Evolutionary conservation across 2,888 invertebrate species (phyloP).

Genomic region (Nemotelus nigrinus): DNA sequence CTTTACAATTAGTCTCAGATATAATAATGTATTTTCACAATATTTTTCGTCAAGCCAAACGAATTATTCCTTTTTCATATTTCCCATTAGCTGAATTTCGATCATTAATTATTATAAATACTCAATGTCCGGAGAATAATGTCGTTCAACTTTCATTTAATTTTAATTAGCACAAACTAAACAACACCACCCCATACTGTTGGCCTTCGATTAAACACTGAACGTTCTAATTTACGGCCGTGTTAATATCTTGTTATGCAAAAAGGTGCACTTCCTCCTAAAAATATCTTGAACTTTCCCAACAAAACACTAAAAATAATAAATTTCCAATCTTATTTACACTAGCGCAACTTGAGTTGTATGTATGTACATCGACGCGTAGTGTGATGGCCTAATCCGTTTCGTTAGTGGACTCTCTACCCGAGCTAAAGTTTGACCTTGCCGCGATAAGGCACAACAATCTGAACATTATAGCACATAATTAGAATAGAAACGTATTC

Average conservation of each 20-base stretch:
- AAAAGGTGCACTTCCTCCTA: too few relatives aligned
- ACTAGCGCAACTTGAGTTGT: not conserved
- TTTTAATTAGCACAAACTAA: not conserved
- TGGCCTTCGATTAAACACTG: not conserved
- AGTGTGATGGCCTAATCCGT: not conserved
- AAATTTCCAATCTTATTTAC: not conserved
- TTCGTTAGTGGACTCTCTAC: not conserved
- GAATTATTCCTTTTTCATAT: too few relatives aligned
- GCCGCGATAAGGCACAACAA: conserved; percentile 1
- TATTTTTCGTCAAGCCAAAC: too few relatives aligned
- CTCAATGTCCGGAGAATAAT: too few relatives aligned
- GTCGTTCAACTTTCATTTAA: not conserved
- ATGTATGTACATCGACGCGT: not conserved
- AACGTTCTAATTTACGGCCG: conserved; percentile 4
- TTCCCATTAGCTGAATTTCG: too few relatives aligned
- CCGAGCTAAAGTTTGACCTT: not conserved
- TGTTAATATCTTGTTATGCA: not conserved
- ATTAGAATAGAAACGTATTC: too few relatives aligned
- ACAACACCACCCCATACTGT: not conserved
- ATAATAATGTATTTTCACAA: too few relatives aligned
- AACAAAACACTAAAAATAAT: conserved; percentile 21
- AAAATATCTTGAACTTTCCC: not conserved
- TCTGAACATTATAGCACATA: too few relatives aligned
- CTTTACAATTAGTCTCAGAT: too few relatives aligned
- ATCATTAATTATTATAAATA: too few relatives aligned